Evolutionary conservation across 2,113 vertebrate genomes (phyloP).

Genomic region (Rutilus rutilus): DNA sequence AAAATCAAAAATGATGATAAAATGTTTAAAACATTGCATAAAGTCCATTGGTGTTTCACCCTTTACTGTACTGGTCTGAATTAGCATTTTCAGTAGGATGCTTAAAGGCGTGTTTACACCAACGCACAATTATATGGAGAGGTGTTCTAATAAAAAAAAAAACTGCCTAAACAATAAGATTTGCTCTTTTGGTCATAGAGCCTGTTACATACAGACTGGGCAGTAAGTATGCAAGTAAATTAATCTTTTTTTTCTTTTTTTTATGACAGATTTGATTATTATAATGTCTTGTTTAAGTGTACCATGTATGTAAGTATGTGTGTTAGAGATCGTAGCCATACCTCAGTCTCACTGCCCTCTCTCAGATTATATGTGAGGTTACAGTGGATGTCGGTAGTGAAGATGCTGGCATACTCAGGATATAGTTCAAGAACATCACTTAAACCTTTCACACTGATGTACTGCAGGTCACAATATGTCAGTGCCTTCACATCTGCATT

Average conservation of each 20-base stretch:
- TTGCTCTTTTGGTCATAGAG: too few relatives aligned
- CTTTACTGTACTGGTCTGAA: too few relatives aligned
- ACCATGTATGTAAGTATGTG: slow-evolving; percentile 22
- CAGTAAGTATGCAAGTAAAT: not conserved
- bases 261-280: not conserved
- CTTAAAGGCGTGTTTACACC: too few relatives aligned
- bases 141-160: too few relatives aligned
- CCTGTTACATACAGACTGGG: too few relatives aligned
- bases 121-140: too few relatives aligned
- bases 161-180: too few relatives aligned
- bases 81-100: too few relatives aligned
- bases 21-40: too few relatives aligned
- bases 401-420: slow-evolving; percentile 88
- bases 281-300: not conserved
- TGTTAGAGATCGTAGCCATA: slow-evolving; percentile 62
- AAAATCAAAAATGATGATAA: too few relatives aligned
- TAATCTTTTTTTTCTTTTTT: not conserved
- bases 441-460: slow-evolving; percentile 78
- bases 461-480: slow-evolving; percentile 24
- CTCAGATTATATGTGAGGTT: slow-evolving; percentile 97
- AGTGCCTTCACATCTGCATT: slow-evolving; percentile 29
- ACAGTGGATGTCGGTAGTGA: slow-evolving; percentile 85
- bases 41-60: too few relatives aligned
- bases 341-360: slow-evolving; percentile 89
- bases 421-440: slow-evolving; percentile 91